These are phyloP conservation scores for Danio kyathit DNA, from an alignment of 2,797 vertebrate genomes.

Conservation along the genomic window DNA sequence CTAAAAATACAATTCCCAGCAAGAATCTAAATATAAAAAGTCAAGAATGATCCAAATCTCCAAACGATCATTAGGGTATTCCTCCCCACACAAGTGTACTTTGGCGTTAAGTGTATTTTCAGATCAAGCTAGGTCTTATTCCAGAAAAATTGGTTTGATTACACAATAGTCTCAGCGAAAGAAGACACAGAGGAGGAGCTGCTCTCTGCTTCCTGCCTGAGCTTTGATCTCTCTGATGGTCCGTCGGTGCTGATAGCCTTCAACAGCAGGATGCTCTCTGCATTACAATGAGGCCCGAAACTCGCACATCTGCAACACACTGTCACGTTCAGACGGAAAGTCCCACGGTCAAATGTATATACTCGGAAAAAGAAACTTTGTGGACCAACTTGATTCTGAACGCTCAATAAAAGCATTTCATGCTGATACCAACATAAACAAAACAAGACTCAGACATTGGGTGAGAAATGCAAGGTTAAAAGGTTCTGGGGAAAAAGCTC, in stretches of 20 bases:
- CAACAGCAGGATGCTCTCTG: slow-evolving; percentile 38
- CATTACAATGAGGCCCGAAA: slow-evolving; percentile 42
- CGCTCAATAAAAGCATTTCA: too few species aligned
- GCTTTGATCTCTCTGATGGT: slow-evolving; percentile 51
- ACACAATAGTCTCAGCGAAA: slow-evolving; percentile 19
- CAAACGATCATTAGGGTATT: background rate
- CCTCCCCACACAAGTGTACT: background rate
- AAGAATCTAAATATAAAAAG: background rate
- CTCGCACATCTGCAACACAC: slow-evolving; percentile 8
- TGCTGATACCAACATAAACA: too few species aligned
- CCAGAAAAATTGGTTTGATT: slow-evolving; percentile 33
- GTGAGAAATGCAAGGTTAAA: too few species aligned
- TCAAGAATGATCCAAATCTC: background rate
- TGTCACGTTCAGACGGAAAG: background rate
- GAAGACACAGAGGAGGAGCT: slow-evolving; percentile 21
- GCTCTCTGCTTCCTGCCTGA: slow-evolving; percentile 32
- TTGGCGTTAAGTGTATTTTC: background rate
- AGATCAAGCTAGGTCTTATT: slow-evolving; percentile 3
- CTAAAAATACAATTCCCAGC: slow-evolving; percentile 11
- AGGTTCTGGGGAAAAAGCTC: too few species aligned
- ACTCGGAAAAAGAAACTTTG: background rate
- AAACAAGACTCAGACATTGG: too few species aligned
- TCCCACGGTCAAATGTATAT: background rate
- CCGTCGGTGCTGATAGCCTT: slow-evolving; percentile 32
- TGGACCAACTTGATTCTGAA: too few species aligned